Evolutionary conservation across 2,888 invertebrate species (phyloP).

Genomic region (Eulithis testata): DNA sequence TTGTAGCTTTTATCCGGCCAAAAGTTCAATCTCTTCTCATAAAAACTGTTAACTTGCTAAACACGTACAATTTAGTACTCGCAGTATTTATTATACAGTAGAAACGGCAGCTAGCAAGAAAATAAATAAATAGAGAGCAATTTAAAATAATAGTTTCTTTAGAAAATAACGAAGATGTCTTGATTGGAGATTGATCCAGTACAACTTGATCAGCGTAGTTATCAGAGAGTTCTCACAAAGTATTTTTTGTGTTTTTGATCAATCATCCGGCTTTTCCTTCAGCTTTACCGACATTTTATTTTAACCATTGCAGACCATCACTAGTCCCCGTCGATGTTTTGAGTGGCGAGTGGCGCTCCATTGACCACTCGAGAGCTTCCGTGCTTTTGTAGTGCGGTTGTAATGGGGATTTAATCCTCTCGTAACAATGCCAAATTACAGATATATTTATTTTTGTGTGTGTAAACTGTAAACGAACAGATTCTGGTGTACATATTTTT

Average conservation of each 20-base stretch:
- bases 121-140: too few relatives aligned
- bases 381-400: conserved; percentile 44
- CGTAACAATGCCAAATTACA: conserved; percentile 31
- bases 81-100: too few relatives aligned
- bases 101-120: too few relatives aligned
- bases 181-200: too few relatives aligned
- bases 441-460: conserved; percentile 29
- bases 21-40: not conserved
- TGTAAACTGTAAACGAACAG: conserved; percentile 15
- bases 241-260: too few relatives aligned
- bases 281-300: conserved; percentile 11
- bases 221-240: too few relatives aligned
- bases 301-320: not conserved
- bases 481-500: not conserved
- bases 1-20: conserved; percentile 4
- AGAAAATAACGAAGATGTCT: too few relatives aligned
- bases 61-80: too few relatives aligned
- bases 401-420: conserved; percentile 32
- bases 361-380: conserved; percentile 75
- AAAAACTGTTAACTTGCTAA: too few relatives aligned
- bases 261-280: not conserved
- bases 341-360: conserved; percentile 55
- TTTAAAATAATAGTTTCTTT: too few relatives aligned
- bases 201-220: too few relatives aligned
- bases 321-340: conserved; percentile 32